Evolutionary conservation across 2,888 invertebrate species (phyloP).

Genomic region (Deroplatys truncata): DNA sequence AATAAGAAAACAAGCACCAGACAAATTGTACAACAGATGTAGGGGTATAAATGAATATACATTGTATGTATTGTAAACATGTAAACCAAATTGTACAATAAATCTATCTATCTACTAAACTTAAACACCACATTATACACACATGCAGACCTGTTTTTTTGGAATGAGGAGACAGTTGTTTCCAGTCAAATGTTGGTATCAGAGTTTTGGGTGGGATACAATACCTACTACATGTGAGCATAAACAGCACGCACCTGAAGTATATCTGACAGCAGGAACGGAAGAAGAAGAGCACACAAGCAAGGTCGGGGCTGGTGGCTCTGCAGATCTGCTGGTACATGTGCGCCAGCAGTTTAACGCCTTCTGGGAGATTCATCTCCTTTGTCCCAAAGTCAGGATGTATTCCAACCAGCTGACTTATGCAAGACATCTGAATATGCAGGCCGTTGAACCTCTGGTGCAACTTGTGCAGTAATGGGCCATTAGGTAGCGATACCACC

Average conservation of each 20-base stretch:
- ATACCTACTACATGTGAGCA: too few species aligned
- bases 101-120: too few species aligned
- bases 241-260: conserved; percentile 48
- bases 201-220: too few species aligned
- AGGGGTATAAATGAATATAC: too few species aligned
- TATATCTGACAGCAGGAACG: conserved; percentile 56
- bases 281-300: conserved; percentile 54
- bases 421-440: neutral
- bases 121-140: too few species aligned
- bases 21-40: too few species aligned
- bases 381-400: conserved; percentile 31
- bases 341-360: conserved; percentile 60
- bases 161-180: too few species aligned
- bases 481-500: conserved; percentile 41
- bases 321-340: conserved; percentile 59
- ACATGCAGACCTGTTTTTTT: too few species aligned
- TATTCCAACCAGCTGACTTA: neutral
- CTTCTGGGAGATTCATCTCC: conserved; percentile 38
- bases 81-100: too few species aligned
- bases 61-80: too few species aligned
- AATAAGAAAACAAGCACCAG: too few species aligned
- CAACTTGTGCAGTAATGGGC: neutral
- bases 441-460: neutral
- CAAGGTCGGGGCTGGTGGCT: conserved; percentile 54
- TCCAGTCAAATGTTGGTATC: too few species aligned